These are phyloP conservation scores for Carassius gibelio DNA, from an alignment of 2,113 vertebrate genomes.

Conservation along the genomic window DNA sequence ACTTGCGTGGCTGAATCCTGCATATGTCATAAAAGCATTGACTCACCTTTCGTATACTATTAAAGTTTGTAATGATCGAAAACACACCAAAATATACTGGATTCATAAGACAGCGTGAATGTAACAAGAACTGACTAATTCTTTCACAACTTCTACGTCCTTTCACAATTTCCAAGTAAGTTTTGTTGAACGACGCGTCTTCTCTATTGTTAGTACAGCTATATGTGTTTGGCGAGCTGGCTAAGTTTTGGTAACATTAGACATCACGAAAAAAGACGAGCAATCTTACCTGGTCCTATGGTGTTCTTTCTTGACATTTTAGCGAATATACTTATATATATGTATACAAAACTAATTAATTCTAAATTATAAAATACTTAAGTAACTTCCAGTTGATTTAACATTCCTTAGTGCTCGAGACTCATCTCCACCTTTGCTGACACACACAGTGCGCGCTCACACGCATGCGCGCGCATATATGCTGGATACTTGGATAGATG, in stretches of 20 bases:
- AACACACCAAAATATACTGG: background rate
- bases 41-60: background rate
- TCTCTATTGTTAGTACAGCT: background rate
- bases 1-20: background rate
- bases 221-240: background rate
- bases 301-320: constrained; percentile 28
- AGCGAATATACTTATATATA: constrained; percentile 5
- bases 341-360: background rate
- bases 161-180: too few species aligned
- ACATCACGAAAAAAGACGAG: background rate
- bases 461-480: background rate
- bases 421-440: background rate
- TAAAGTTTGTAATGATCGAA: background rate
- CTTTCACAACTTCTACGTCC: background rate
- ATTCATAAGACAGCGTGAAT: background rate
- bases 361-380: background rate
- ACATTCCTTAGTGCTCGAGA: background rate
- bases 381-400: background rate
- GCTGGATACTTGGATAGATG: too few species aligned
- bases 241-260: background rate
- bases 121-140: background rate
- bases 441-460: background rate
- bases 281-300: constrained; percentile 19
- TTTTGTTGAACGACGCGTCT: background rate
- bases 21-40: background rate